Evolutionary conservation across 2,113 vertebrate genomes (phyloP), one percentile per base, ranked within the genome.

Genomic region (Lichenostomus cassidix): DNA sequence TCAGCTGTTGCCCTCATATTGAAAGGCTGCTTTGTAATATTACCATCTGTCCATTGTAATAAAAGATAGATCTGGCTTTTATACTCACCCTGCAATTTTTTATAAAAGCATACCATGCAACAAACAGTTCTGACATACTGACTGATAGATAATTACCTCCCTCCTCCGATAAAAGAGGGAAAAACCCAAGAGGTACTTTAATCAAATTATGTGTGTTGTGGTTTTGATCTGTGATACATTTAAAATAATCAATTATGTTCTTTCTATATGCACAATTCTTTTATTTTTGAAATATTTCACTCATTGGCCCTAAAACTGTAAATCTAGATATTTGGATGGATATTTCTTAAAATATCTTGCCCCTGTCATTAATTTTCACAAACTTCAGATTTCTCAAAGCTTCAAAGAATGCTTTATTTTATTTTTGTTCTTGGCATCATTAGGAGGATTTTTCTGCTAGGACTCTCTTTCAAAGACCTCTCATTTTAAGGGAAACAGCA

Each of bases 111-210:
- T 33, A 20, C 27, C 8, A 31, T n/a, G 50, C 27, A 47, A 15
- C 17, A 58, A 87, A 59, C 33, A 67, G 16, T 67, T 70, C 28
- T 39, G 15, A 70, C 42, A 25, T 29, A 58, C 17, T 62, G 25
- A 58, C 25, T 80, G 62, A 55, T 22, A 53, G 21, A 25, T 28
- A 58, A 42, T 78, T 77, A n/a, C 18, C 5, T 83, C 9, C 7
- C 4, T 11, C 7, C 59, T 87, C 18, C 33, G 67, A 23, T 37
- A 69, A 60, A 88, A 83, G 21, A 58, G 59, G 17, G 60, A 77
- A 83, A 62, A 44, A 0, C 0, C 10, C 0, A 8, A 60, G 70
- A 24, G 92, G 55, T 25, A 31, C 1, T 10, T 80, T 24, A 63
- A 73, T 86, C 49, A 81, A 62, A 65, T 47, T 27, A 44, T 22